Conservation (phyloP, 1,140 invertebrate genomes). For the Penaeus vannamei region DNA sequence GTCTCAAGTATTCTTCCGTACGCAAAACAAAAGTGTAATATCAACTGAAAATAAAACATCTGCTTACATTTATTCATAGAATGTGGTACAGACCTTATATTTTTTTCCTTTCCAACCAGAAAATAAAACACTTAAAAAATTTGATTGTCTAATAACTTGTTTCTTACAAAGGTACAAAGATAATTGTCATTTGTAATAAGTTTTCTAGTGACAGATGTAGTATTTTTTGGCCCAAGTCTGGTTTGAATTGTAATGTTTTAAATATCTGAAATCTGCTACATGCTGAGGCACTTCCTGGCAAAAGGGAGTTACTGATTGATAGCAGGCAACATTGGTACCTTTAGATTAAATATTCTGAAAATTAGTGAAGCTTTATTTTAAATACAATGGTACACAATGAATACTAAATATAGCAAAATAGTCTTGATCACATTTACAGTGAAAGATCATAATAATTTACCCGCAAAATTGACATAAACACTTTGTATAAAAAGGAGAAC, state of each 20-base stretch:
- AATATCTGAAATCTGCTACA: conserved; percentile 35
- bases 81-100: background rate
- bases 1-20: no score
- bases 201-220: background rate
- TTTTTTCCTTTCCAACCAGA: conserved; percentile 17
- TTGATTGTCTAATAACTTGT: conserved; percentile 46
- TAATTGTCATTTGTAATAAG: no score
- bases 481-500: background rate
- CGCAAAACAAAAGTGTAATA: background rate
- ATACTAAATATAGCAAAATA: conserved; percentile 5
- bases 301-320: conserved; percentile 42
- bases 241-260: conserved; percentile 17
- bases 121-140: conserved; percentile 18
- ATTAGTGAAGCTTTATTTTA: background rate
- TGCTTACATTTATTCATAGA: background rate
- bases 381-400: no score
- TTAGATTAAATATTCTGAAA: conserved; percentile 9
- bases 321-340: conserved; percentile 48
- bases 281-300: conserved; percentile 61
- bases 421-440: background rate
- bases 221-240: conserved; percentile 25
- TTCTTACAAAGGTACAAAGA: background rate
- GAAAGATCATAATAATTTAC: background rate
- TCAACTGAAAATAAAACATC: conserved; percentile 1
- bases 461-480: background rate